Evolutionary conservation across 2,113 vertebrate species (phyloP).

Genomic region (Platichthys stellatus): DNA sequence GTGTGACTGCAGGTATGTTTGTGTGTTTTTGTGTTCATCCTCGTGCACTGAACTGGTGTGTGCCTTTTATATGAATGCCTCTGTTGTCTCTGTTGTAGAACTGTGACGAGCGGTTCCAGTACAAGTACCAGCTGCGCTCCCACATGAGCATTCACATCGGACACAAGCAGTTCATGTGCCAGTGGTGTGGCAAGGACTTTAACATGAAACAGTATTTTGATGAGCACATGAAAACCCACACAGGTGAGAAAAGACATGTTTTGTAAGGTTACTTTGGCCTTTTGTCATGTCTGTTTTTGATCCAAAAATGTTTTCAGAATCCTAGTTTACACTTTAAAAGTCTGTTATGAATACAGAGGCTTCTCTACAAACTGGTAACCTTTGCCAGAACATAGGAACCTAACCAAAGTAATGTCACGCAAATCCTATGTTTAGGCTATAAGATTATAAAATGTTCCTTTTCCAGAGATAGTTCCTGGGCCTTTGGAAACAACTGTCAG

Average conservation of each 20-base stretch:
- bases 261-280: no score
- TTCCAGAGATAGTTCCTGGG: no score
- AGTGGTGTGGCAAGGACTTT: constrained; percentile 99
- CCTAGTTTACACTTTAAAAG: no score
- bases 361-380: no score
- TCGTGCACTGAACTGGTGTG: neutral
- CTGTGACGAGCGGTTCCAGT: constrained; percentile 94
- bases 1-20: neutral
- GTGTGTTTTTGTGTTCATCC: neutral
- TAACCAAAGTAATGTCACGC: no score
- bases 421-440: no score
- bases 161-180: constrained; percentile 99
- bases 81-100: constrained; percentile 81
- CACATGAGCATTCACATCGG: constrained; percentile 99
- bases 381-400: no score
- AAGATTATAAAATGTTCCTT: no score
- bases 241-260: constrained; percentile 84
- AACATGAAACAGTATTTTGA: constrained; percentile 99
- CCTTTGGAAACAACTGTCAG: no score
- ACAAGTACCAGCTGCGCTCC: constrained; percentile 97
- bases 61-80: constrained; percentile 1
- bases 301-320: no score
- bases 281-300: no score
- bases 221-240: constrained; percentile 98
- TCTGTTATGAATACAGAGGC: no score